Evolutionary conservation across 2,888 invertebrate species (phyloP), one percentile per base, ranked within the genome.

Genomic region (Apeira syringaria): DNA sequence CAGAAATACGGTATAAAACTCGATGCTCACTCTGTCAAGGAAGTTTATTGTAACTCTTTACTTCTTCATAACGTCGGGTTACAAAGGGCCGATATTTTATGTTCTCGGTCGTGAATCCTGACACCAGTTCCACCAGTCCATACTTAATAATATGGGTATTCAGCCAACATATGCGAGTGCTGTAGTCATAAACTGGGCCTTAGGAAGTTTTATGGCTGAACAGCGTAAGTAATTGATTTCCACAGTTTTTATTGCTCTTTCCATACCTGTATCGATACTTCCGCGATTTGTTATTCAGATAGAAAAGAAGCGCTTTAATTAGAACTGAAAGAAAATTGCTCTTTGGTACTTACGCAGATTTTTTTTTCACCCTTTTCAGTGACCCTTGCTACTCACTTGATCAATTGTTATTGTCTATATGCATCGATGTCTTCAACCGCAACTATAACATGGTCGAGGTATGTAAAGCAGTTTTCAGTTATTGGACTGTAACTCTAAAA

Each of bases 141-240:
- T 58, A 60, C 59, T 63, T 56, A 57, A 62, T 37, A 37, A 67
- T 64, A 64, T 58, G 59, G 64, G 55, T 54, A 68, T 64, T 66
- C 49, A 44, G 58, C 59, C 59, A 51, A 66, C 74, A 74, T 68
- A 74, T 74, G 74, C 58, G 64, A 54, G 58, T 47, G 55, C 56
- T 53, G 56, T 47, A 52, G 58, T 58, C 74, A 65, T 76, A 76
- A 73, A 73, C 59, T 52, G 53, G 52, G 59, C 50, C 52, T 54
- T 59, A 60, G 57, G 53, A 60, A 63, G 56, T 67, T 72, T 73
- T 69, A 68, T 59, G 70, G 64, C 48, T 44, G 46, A 41, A 59
- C 53, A 56, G 48, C 48, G 64, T 68, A 71, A 74, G 64, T 68
- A 71, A 74, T 71, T 68, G 66, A 68, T 69, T 64, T 47, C 47